Conservation (phyloP, 1,140 invertebrate genomes). For the Centruroides vittatus region DNA sequence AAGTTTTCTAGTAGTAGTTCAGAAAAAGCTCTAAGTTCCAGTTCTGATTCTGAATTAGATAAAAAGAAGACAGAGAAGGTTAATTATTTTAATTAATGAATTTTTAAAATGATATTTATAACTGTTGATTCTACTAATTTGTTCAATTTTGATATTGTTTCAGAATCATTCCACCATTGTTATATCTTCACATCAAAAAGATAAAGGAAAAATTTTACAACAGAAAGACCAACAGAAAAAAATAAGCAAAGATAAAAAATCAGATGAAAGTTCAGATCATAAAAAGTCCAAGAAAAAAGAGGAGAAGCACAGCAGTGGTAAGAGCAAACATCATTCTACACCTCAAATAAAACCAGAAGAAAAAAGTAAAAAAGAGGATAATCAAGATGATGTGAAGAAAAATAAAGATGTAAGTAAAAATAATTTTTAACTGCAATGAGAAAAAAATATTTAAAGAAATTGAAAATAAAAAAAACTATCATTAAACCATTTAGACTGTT, state of each 20-base stretch:
- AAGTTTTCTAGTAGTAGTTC: background rate
- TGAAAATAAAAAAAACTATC: too few species aligned
- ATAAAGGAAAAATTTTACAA: background rate
- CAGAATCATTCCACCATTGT: too few species aligned
- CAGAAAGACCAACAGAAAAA: slow-evolving; percentile 2
- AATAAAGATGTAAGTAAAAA: background rate
- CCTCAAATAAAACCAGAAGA: slow-evolving; percentile 2
- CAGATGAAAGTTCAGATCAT: background rate
- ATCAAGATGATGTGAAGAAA: background rate
- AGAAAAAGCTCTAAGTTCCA: too few species aligned
- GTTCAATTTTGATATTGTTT: too few species aligned
- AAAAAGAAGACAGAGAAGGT: background rate
- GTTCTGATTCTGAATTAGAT: background rate
- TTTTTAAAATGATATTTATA: too few species aligned
- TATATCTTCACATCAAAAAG: background rate
- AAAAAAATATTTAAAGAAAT: too few species aligned
- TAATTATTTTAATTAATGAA: background rate
- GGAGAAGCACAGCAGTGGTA: slow-evolving; percentile 6
- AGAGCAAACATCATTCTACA: slow-evolving; percentile 1
- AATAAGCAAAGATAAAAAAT: slow-evolving; percentile 1
- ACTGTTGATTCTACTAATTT: too few species aligned
- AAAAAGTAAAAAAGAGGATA: background rate
- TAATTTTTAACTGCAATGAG: too few species aligned
- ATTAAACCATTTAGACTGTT: too few species aligned
- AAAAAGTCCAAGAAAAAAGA: slow-evolving; percentile 3